Conservation (phyloP, 1,140 invertebrate species). For the Brachionus plicatilis region DNA sequence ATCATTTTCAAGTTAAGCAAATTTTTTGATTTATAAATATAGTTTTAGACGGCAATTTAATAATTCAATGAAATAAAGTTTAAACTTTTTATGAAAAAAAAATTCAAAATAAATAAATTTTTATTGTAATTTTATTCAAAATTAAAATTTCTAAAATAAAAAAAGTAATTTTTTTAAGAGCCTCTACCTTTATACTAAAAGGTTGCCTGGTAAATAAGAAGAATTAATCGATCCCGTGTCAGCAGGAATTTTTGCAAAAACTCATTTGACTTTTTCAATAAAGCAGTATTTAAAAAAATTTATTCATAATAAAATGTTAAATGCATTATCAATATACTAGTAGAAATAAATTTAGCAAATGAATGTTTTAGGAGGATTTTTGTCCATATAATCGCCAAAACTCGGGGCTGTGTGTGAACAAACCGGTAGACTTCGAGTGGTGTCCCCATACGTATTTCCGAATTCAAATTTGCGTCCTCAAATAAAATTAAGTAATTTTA, state of each 20-base stretch:
- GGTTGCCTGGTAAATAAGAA: neutral
- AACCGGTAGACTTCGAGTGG: conserved; percentile 51
- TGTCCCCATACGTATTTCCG: conserved; percentile 56
- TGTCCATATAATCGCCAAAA: conserved; percentile 47
- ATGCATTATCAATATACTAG: neutral
- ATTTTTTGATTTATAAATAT: neutral
- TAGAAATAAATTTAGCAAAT: conserved; percentile 22
- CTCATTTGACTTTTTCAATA: neutral
- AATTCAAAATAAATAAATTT: neutral
- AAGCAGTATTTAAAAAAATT: neutral
- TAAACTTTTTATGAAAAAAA: neutral
- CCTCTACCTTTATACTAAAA: neutral
- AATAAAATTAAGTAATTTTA: conserved; percentile 24
- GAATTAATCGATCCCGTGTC: neutral
- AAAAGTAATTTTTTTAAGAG: neutral
- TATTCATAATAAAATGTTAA: neutral
- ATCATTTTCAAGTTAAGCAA: neutral
- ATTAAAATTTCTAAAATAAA: neutral
- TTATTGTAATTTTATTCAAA: neutral
- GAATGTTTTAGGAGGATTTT: conserved; percentile 35
- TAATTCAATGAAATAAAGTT: neutral
- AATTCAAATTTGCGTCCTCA: conserved; percentile 51
- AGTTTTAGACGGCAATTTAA: neutral
- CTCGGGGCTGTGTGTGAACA: conserved; percentile 47
- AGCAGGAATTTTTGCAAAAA: neutral